Evolutionary conservation across 1,140 invertebrate genomes (phyloP), one percentile per base, ranked within the genome.

Genomic region (Triops cancriformis): DNA sequence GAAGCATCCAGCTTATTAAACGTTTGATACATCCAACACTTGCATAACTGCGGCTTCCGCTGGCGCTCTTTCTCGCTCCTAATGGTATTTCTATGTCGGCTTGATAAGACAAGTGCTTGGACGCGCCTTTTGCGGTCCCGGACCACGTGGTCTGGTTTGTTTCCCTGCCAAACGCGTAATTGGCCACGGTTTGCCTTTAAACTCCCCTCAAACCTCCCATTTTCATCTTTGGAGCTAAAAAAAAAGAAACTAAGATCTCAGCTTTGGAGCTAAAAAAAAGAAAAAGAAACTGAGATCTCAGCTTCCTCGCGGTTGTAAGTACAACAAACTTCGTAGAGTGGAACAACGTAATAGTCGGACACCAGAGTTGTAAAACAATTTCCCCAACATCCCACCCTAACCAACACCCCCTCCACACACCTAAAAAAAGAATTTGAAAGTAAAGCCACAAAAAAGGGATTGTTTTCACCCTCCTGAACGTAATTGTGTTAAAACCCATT

Each of bases 91-190:
- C 51, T 64, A 23, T 64, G 51, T 64, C 51, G 51, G 51, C 51
- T 64, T 64, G 51, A 64, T 64, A 64, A 64, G 51, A 64, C 51
- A 64, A 64, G 51, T 64, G 51, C 51, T 64, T 64, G 10, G 5
- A 23, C 51, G 14, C 23, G 14, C 18, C 51, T 64, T 23, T 64
- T 64, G 51, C 14, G 51, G 51, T 64, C 5, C n/a, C 23, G 51
- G 31, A 18, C 51, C 51, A 64, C 51, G 51, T 64, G 51, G 51
- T 64, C 51, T 64, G 51, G 14, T 64, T 64, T 64, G 51, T 64
- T 64, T 64, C 51, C 51, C 51, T 64, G 51, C 51, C 51, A 64
- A 64, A 64, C 51, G 51, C 51, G 5, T 64, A 64, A 64, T 64
- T 64, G 51, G 51, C n/a, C n/a, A 64, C 23, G 51, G 51, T 64